Base-by-base conservation (phyloP, 1,140 invertebrate genomes). In the Hypsibius dujardini region DNA sequence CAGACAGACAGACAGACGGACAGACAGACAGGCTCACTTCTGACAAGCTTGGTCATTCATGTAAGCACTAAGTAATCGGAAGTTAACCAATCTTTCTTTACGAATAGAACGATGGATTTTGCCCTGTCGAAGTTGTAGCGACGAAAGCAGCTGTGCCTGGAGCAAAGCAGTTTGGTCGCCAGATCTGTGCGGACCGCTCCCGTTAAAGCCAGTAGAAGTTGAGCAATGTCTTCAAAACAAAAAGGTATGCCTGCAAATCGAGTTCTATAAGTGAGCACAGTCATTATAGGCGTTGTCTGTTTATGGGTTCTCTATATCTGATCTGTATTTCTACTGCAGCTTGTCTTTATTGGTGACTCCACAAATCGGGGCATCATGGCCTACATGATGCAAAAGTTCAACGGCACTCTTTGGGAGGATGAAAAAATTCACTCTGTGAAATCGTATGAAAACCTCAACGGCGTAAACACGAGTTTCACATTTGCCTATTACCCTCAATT, bases 401-500 rank as follows among this genome's bases (percentile, higher is more conserved):
- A 84, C 73, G 80, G 79, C 1, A 76, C 79, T 2, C 73, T 84
- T 46, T 74, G 73, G 1, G 78, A 80, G 46, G 79, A 79, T 76
- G 81, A 83, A 73, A 84, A 83, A 75, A 83, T 80, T 0, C 82
- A 84, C 73, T 80, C 2, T 76, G 77, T 46, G 73, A 80, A 0
- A 83, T 82, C 72, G 1, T 73, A 72, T 0, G 28, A 28, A 28
- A 77, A 78, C 62, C 71, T 83, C 42, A 82, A 82, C 73, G 59
- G 75, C 12, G 76, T 76, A 2, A 72, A 72, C 46, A 82, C 81
- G 0, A 72, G 74, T n/a, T 75, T 83, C 71, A 77, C 77, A 46
- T 84, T 83, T 74, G 78, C 80, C 2, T 84, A 84, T 74, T 83
- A 83, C 74, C 83, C 83, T 1, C 80, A 82, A 74, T 84, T 84